A percentile compares a stretch with the other conserved stretches of the same genome.
These are phyloP conservation scores for Huso huso DNA, from an alignment of 2,797 vertebrate genomes.

Conservation along the genomic window DNA sequence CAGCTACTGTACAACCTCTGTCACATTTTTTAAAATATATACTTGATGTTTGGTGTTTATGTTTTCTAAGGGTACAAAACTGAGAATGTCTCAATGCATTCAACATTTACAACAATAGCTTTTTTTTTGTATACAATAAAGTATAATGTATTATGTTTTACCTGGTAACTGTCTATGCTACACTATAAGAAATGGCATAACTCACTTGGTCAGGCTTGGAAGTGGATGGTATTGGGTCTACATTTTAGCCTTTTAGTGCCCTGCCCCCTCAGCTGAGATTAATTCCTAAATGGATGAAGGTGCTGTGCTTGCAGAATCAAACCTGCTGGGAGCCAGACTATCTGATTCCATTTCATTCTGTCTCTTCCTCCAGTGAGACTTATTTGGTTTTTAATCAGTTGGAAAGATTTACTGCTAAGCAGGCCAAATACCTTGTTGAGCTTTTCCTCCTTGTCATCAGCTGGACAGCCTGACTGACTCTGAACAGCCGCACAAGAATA, in stretches of 20 bases:
- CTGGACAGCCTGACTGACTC: not conserved
- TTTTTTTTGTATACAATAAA: too few species aligned
- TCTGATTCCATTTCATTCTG: constrained; percentile 11
- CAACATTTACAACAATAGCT: too few species aligned
- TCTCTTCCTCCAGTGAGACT: constrained; percentile 9
- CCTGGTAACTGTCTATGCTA: too few species aligned
- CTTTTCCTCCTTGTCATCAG: constrained; percentile 12
- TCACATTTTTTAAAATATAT: too few species aligned
- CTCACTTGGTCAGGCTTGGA: constrained; percentile 7
- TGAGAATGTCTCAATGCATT: too few species aligned
- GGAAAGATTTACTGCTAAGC: constrained; percentile 14
- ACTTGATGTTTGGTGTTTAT: too few species aligned
- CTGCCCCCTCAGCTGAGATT: constrained; percentile 1
- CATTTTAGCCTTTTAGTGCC: not conserved
- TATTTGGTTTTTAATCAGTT: constrained; percentile 12
- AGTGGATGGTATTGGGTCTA: not conserved
- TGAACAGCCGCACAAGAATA: not conserved
- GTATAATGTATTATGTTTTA: too few species aligned
- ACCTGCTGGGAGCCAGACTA: constrained; percentile 1
- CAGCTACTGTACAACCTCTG: too few species aligned
- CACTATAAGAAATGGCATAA: constrained; percentile 3
- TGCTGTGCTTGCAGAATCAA: not conserved
- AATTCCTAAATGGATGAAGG: constrained; percentile 8
- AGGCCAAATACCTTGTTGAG: constrained; percentile 3
- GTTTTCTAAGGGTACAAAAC: too few species aligned